Conservation (phyloP, 2,888 invertebrate genomes). For the Chaitophorus viminalis region DNA sequence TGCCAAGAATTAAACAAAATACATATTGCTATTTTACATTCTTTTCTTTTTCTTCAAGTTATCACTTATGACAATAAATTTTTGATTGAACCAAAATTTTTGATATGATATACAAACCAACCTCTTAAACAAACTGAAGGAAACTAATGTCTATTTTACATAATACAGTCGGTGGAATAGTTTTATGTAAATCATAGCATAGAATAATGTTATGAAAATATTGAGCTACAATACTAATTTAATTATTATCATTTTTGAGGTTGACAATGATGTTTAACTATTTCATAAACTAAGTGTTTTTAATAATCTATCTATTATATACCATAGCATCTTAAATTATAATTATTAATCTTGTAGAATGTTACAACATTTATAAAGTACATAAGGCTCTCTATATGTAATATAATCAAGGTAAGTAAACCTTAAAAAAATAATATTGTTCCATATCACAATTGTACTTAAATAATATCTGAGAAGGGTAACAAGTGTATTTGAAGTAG, state of each 20-base stretch:
- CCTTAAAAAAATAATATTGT: conserved; percentile 59
- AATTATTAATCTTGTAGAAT: neutral
- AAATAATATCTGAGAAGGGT: conserved; percentile 36
- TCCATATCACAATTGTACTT: conserved; percentile 58
- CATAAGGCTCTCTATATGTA: conserved; percentile 17
- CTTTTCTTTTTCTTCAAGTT: conserved; percentile 9
- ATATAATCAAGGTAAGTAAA: conserved; percentile 46
- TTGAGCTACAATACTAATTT: conserved; percentile 34
- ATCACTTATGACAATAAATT: conserved; percentile 30
- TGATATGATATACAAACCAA: conserved; percentile 41
- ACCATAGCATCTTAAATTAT: neutral
- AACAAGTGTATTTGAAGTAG: conserved; percentile 48
- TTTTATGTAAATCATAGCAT: neutral
- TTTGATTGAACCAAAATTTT: conserved; percentile 17
- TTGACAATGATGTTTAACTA: conserved; percentile 11
- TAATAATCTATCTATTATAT: neutral
- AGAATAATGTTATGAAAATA: neutral
- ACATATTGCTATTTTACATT: conserved; percentile 40
- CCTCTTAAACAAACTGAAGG: conserved; percentile 20
- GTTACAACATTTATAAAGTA: conserved; percentile 43
- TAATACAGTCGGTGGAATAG: conserved; percentile 41
- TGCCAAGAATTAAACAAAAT: neutral
- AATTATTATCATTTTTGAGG: neutral
- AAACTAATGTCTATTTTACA: conserved; percentile 23
- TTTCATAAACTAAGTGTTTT: neutral